phyloP scores from a whole-genome alignment of 1,140 invertebrate species.

The Drosophila repletoides region DNA sequence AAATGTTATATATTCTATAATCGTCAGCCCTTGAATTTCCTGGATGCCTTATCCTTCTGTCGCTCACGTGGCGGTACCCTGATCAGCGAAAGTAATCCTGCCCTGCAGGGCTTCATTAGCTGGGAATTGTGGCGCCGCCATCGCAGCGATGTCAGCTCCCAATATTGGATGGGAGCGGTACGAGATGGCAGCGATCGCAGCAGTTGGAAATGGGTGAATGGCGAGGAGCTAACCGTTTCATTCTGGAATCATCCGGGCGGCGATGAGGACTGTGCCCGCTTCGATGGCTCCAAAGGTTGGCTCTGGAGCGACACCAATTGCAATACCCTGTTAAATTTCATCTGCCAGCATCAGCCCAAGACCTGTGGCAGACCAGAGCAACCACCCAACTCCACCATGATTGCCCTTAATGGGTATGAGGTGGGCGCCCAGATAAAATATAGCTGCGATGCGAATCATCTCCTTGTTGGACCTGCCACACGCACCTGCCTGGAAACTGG shows the following conservation, averaged over 20 bases:
- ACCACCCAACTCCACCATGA: slow-evolving; percentile 95
- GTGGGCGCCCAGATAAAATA: slow-evolving; percentile 95
- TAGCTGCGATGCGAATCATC: slow-evolving; percentile 92
- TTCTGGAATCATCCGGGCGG: slow-evolving; percentile 95
- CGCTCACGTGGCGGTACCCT: slow-evolving; percentile 90
- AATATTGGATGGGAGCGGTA: slow-evolving; percentile 97
- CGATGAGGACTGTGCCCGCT: slow-evolving; percentile 93
- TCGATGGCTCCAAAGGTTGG: slow-evolving; percentile 96
- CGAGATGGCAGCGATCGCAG: slow-evolving; percentile 90
- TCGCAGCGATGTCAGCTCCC: slow-evolving; percentile 93
- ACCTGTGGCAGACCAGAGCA: slow-evolving; percentile 95
- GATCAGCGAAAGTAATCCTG: slow-evolving; percentile 96
- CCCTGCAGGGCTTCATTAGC: slow-evolving; percentile 95
- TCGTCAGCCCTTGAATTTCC: slow-evolving; percentile 91
- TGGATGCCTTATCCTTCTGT: slow-evolving; percentile 92
- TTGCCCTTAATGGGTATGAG: slow-evolving; percentile 87
- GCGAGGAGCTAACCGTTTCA: slow-evolving; percentile 93
- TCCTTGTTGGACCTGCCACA: slow-evolving; percentile 91
- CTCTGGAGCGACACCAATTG: slow-evolving; percentile 97
- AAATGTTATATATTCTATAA: slow-evolving; percentile 98
- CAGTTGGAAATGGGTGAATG: slow-evolving; percentile 95
- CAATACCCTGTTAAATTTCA: slow-evolving; percentile 92
- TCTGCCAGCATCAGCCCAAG: slow-evolving; percentile 96
- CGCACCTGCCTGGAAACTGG: slow-evolving; percentile 94
- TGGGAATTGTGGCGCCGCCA: slow-evolving; percentile 97